Conservation (phyloP, 1,140 invertebrate species). For the Mizuhopecten yessoensis region DNA sequence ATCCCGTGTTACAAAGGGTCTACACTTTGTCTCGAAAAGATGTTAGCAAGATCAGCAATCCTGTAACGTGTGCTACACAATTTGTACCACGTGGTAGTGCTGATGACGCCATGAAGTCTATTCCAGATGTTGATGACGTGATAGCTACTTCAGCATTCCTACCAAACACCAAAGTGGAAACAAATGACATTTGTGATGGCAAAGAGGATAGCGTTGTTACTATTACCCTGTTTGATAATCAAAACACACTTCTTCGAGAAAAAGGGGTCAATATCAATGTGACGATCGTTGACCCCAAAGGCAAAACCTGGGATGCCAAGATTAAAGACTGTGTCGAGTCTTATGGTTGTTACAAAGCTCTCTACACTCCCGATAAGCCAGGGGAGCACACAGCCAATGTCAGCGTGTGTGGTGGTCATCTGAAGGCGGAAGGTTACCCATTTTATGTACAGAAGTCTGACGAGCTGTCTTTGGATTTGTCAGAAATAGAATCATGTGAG, state of each 20-base stretch:
- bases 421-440: not conserved
- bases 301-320: constrained; percentile 38
- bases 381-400: constrained; percentile 57
- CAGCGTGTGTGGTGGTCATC: constrained; percentile 41
- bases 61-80: constrained; percentile 44
- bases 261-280: constrained; percentile 51
- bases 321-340: constrained; percentile 42
- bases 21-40: constrained; percentile 27
- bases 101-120: constrained; percentile 46
- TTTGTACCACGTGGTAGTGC: constrained; percentile 44
- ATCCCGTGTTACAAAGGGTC: constrained; percentile 51
- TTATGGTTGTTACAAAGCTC: constrained; percentile 52
- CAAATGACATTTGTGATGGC: constrained; percentile 46
- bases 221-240: constrained; percentile 50
- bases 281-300: constrained; percentile 49
- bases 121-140: constrained; percentile 54
- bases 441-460: not conserved
- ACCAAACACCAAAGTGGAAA: constrained; percentile 57
- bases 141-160: constrained; percentile 48
- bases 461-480: not conserved
- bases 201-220: constrained; percentile 48
- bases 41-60: constrained; percentile 24
- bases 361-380: constrained; percentile 41
- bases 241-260: constrained; percentile 56
- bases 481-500: not conserved